A percentile compares a stretch with the other conserved stretches of the same genome.
These are phyloP conservation scores for Bubo scandiacus DNA, from an alignment of 2,113 vertebrate genomes.

Conservation along the genomic window DNA sequence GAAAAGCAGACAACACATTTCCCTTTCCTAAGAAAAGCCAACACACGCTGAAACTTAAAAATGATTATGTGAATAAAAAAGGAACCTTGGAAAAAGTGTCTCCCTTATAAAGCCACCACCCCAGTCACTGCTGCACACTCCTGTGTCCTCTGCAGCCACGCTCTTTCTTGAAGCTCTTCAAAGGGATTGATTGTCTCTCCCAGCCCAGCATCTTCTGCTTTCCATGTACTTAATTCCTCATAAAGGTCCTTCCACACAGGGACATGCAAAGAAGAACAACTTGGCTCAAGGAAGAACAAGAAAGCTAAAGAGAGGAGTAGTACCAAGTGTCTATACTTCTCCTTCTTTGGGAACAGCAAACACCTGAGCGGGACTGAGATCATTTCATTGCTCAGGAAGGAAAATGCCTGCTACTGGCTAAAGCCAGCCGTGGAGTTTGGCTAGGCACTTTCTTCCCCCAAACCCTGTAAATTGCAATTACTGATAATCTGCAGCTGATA, in stretches of 20 bases:
- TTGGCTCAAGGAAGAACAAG: background rate
- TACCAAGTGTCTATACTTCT: background rate
- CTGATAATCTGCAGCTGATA: background rate
- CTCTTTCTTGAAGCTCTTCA: background rate
- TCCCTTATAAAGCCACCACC: background rate
- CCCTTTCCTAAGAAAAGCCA: background rate
- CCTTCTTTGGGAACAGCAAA: background rate
- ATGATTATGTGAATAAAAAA: background rate
- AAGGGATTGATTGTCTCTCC: background rate
- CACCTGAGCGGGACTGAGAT: fast-evolving
- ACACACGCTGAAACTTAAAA: background rate
- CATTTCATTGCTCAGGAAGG: background rate
- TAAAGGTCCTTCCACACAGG: background rate
- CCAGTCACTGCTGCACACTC: background rate
- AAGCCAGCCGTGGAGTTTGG: background rate
- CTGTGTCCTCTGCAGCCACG: background rate
- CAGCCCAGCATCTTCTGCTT: background rate
- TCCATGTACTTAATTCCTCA: background rate
- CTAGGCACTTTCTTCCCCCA: background rate
- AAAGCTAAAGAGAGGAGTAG: background rate
- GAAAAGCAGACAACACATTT: background rate
- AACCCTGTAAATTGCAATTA: background rate
- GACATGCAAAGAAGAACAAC: background rate
- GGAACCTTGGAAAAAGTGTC: background rate
- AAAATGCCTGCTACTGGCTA: background rate